These are phyloP conservation scores for Nerophis ophidion DNA, from an alignment of 2,113 vertebrate species.

Conservation along the genomic window DNA sequence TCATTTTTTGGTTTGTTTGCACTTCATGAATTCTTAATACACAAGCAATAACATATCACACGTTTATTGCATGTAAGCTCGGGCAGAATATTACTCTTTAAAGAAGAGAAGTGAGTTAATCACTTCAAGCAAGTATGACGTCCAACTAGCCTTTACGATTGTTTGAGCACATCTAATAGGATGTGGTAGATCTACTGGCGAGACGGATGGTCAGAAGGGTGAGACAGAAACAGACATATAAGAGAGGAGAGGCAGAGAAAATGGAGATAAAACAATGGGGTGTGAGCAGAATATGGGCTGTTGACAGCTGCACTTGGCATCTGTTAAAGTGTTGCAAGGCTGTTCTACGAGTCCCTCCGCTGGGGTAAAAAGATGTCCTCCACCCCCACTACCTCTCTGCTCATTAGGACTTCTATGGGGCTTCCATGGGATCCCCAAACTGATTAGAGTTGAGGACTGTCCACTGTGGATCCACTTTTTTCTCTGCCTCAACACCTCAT, in stretches of 20 bases:
- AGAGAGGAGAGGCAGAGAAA: constrained; percentile 26
- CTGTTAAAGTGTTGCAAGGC: constrained; percentile 81
- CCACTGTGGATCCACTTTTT: background rate
- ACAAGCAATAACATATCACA: constrained; percentile 55
- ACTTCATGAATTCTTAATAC: constrained; percentile 69
- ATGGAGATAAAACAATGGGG: constrained; percentile 62
- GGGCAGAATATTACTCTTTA: constrained; percentile 54
- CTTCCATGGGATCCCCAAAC: constrained; percentile 72
- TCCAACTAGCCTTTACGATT: constrained; percentile 46
- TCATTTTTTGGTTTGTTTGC: constrained; percentile 53
- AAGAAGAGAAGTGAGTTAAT: constrained; percentile 34
- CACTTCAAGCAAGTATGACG: constrained; percentile 47
- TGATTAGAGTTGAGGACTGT: constrained; percentile 46
- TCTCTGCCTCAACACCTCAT: too few species aligned
- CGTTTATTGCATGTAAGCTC: constrained; percentile 58
- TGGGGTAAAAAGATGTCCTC: constrained; percentile 88
- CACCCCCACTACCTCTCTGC: constrained; percentile 73
- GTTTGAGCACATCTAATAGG: constrained; percentile 39
- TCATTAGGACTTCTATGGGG: constrained; percentile 83
- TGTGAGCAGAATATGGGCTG: constrained; percentile 42
- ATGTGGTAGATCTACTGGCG: constrained; percentile 37
- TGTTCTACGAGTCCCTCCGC: constrained; percentile 83
- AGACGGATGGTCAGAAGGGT: constrained; percentile 29
- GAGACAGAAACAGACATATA: constrained; percentile 19
- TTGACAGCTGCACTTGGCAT: constrained; percentile 92